phyloP scores from a whole-genome alignment of 2,113 vertebrate species.

The Antechinus flavipes region DNA sequence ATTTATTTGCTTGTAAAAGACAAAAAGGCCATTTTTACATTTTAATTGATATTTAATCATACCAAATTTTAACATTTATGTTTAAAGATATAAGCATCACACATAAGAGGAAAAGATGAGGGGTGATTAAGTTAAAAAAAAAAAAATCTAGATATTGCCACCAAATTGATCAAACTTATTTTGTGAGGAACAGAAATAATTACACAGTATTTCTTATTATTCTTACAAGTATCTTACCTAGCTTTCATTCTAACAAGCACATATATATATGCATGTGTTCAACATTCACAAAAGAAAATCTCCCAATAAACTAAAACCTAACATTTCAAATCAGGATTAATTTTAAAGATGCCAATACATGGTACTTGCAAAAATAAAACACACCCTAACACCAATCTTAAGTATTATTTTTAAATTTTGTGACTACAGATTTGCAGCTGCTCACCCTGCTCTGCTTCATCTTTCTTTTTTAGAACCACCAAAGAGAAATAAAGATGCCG shows the following conservation, averaged over 20 bases:
- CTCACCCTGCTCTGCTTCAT: slow-evolving; percentile 37
- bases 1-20: slow-evolving; percentile 27
- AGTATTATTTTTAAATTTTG: slow-evolving; percentile 17
- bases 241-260: not conserved
- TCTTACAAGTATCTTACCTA: not conserved
- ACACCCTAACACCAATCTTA: slow-evolving; percentile 41
- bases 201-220: not conserved
- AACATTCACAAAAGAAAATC: slow-evolving; percentile 26
- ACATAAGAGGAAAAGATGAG: slow-evolving; percentile 20
- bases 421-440: slow-evolving; percentile 38
- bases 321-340: slow-evolving; percentile 50
- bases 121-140: not conserved
- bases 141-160: slow-evolving; percentile 31
- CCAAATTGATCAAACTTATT: slow-evolving; percentile 24
- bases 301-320: slow-evolving; percentile 47
- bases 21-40: not conserved
- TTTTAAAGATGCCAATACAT: slow-evolving; percentile 19
- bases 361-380: slow-evolving; percentile 46
- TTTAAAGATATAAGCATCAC: slow-evolving; percentile 41
- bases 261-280: not conserved
- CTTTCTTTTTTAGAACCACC: slow-evolving; percentile 23
- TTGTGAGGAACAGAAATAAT: not conserved
- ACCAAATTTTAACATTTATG: not conserved
- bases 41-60: slow-evolving; percentile 40
- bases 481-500: slow-evolving; percentile 13